phyloP scores from a whole-genome alignment of 1,140 invertebrate genomes.

The Neuroterus valhalla region DNA sequence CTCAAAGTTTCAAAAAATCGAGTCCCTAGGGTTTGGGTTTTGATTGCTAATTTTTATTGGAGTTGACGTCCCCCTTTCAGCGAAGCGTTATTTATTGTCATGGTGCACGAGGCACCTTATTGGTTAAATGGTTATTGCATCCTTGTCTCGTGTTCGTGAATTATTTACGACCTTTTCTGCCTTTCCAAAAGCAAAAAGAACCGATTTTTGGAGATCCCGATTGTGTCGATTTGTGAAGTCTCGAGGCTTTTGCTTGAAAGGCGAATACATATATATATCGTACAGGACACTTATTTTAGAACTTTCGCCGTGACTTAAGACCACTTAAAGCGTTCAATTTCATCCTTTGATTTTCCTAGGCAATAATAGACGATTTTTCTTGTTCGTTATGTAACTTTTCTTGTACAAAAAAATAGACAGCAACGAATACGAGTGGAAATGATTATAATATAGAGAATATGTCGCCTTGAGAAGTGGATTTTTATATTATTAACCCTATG shows the following conservation, averaged over 20 bases:
- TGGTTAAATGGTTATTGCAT: slow-evolving; percentile 31
- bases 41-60: slow-evolving; percentile 12
- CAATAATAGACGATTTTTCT: slow-evolving; percentile 27
- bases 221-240: slow-evolving; percentile 16
- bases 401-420: slow-evolving; percentile 27
- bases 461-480: slow-evolving; percentile 7
- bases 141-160: slow-evolving; percentile 22
- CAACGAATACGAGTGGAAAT: slow-evolving; percentile 24
- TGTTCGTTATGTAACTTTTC: slow-evolving; percentile 28
- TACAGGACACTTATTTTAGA: slow-evolving; percentile 8
- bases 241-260: slow-evolving; percentile 21
- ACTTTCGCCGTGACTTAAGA: slow-evolving; percentile 66
- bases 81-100: slow-evolving; percentile 30
- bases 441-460: background rate
- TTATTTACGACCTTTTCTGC: slow-evolving; percentile 59
- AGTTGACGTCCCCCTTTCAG: slow-evolving; percentile 21
- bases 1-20: background rate
- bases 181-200: background rate
- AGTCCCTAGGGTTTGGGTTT: background rate
- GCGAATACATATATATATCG: slow-evolving; percentile 2
- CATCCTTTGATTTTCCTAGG: slow-evolving; percentile 21
- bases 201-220: slow-evolving; percentile 5
- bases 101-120: slow-evolving; percentile 29
- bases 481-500: background rate
- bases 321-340: slow-evolving; percentile 57